Evolutionary conservation across 2,113 vertebrate genomes (phyloP).

Genomic region (Asarcornis scutulata): DNA sequence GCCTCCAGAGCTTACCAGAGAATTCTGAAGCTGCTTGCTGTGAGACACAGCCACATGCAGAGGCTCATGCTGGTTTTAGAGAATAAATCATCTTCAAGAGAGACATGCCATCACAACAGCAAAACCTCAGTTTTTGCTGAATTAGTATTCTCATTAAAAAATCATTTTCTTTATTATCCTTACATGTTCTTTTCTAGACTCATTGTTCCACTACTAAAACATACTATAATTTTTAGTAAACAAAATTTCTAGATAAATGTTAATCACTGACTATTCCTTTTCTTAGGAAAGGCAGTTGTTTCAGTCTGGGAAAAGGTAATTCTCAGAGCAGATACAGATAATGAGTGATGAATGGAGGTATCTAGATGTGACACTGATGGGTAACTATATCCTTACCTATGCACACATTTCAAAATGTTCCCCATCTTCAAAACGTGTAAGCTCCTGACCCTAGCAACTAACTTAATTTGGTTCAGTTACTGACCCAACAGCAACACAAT

Average conservation of each 20-base stretch:
- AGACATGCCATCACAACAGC: constrained; percentile 29
- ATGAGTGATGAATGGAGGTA: not conserved
- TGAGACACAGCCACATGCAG: constrained; percentile 57
- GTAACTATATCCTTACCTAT: not conserved
- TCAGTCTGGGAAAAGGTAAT: not conserved
- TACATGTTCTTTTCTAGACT: not conserved
- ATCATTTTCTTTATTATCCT: constrained; percentile 14
- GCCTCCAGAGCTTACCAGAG: constrained; percentile 42
- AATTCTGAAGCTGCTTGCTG: constrained; percentile 62
- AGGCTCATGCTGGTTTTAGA: constrained; percentile 64
- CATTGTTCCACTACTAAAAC: not conserved
- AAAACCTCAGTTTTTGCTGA: constrained; percentile 48
- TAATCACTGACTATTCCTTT: not conserved
- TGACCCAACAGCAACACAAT: not conserved
- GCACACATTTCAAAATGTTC: not conserved
- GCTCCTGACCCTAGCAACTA: not conserved
- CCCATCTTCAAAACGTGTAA: not conserved
- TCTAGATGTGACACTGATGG: not conserved
- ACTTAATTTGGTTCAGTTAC: not conserved
- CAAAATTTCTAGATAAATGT: not conserved
- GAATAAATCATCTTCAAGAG: constrained; percentile 57
- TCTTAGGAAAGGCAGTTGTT: not conserved
- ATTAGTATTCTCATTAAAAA: constrained; percentile 53
- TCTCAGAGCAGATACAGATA: not conserved
- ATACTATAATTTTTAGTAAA: not conserved